phyloP scores from a whole-genome alignment of 2,113 vertebrate genomes.

The Python bivittatus region DNA sequence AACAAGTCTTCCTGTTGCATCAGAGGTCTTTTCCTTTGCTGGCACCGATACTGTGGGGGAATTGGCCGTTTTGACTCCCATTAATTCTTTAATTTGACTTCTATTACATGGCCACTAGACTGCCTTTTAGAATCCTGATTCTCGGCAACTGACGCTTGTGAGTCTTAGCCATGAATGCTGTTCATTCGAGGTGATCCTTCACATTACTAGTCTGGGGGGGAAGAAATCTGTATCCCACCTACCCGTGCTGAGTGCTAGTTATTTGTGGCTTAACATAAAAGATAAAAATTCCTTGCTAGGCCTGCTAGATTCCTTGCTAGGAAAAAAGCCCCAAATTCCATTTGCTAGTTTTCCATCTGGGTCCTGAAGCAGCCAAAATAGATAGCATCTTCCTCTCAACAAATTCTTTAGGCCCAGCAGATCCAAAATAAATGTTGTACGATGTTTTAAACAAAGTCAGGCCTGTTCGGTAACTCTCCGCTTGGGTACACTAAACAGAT shows the following conservation, averaged over 20 bases:
- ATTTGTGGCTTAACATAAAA: neutral
- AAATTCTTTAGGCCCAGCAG: neutral
- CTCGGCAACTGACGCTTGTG: neutral
- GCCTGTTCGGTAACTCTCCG: neutral
- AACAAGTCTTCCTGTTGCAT: neutral
- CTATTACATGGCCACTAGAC: neutral
- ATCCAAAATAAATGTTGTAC: neutral
- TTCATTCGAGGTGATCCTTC: neutral
- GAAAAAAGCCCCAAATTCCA: no score
- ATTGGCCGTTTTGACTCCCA: neutral
- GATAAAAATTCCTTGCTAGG: neutral
- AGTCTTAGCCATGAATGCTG: neutral
- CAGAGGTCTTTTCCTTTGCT: neutral
- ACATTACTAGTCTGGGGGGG: neutral
- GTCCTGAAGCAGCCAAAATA: neutral
- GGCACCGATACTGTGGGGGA: neutral
- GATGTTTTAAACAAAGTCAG: neutral
- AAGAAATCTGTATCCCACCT: neutral
- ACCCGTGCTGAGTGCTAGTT: neutral
- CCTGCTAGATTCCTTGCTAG: neutral
- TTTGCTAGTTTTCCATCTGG: neutral
- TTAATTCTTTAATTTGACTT: neutral
- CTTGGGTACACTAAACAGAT: neutral
- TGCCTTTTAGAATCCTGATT: neutral
- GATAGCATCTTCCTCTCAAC: neutral